Base-by-base conservation (phyloP, 1,140 invertebrate species). In the Cheumatopsyche charites region DNA sequence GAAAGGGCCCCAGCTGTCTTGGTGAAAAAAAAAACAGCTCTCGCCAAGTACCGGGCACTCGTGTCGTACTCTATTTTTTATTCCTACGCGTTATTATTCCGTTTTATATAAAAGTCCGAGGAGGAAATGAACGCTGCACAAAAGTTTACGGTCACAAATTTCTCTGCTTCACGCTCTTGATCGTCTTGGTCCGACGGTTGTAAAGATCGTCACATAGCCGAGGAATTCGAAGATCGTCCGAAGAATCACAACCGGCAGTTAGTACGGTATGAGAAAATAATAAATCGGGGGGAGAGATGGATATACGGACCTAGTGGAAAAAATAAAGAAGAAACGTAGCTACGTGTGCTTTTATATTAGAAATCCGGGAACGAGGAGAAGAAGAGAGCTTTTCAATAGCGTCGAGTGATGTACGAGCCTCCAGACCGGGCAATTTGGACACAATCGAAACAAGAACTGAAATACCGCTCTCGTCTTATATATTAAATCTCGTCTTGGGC, bases 121-220 rank as follows among this genome's bases (percentile, higher is more conserved):
- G 29, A 58, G 55, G 55, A 26, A n/a, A 58, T 23, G 17, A 19
- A 25, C 55, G 55, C 55, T 26, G 55, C 21, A 58, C 55, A 63
- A 45, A 63, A 45, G 63, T 66, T 66, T 66, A 66, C 63, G 63
- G 63, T 66, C 63, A 66, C 63, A 66, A 66, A 66, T 66, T 66
- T 66, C 63, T 66, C 63, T 47, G 43, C 63, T 66, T 66, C 63
- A 66, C 63, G 63, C 63, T 66, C 63, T 66, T 43, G 55, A 58
- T 11, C 55, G 63, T 47, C 42, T 26, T 45, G 63, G 41, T 66
- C 63, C 41, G 41, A 15, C 63, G 63, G 47, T 43, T 42, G 23
- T 47, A 43, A 47, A 66, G 63, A 66, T 66, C 21, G 63, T 47
- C 41, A 47, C 63, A 66, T 66, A 66, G 47, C 47, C 26, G 63